phyloP scores from a whole-genome alignment of 92 coral and sea anemone genomes.

The Muricea muricata region DNA sequence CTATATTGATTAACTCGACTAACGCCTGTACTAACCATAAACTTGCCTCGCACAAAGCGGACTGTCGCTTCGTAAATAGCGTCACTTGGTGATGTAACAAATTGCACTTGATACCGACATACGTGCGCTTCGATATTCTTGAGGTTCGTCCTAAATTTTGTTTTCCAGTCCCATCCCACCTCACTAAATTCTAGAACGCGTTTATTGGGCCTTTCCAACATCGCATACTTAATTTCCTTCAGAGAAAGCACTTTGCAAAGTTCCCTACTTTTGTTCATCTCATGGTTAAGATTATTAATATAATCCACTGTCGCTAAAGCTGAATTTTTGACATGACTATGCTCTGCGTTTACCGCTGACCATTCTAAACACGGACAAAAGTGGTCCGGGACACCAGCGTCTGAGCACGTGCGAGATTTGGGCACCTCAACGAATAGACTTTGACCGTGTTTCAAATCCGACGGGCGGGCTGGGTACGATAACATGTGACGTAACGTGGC shows the following conservation, averaged over 20 bases:
- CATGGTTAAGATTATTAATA: conserved; percentile 29
- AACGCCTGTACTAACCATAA: background rate
- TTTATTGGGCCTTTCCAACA: conserved; percentile 39
- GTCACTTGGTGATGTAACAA: conserved; percentile 60
- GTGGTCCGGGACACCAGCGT: conserved; percentile 36
- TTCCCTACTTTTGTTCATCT: background rate
- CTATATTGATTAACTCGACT: conserved; percentile 18
- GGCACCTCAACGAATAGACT: conserved; percentile 57
- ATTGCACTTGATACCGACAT: conserved; percentile 65
- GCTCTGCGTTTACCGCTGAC: conserved; percentile 24
- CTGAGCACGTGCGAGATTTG: conserved; percentile 48
- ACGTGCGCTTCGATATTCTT: background rate
- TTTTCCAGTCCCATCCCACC: conserved; percentile 13
- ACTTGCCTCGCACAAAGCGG: background rate
- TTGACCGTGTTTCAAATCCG: conserved; percentile 58
- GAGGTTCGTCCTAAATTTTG: background rate
- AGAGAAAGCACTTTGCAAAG: conserved; percentile 10
- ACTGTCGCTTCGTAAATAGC: conserved; percentile 69
- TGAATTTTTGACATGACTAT: conserved; percentile 39
- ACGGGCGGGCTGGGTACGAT: conserved; percentile 55
- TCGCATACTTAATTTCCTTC: conserved; percentile 30
- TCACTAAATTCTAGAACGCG: background rate
- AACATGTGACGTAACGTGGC: conserved; percentile 71
- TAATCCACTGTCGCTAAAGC: conserved; percentile 39
- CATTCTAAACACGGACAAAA: conserved; percentile 57